Evolutionary conservation across 2,888 invertebrate genomes (phyloP).

Genomic region (Scaptodrosophila latifasciaeformis): DNA sequence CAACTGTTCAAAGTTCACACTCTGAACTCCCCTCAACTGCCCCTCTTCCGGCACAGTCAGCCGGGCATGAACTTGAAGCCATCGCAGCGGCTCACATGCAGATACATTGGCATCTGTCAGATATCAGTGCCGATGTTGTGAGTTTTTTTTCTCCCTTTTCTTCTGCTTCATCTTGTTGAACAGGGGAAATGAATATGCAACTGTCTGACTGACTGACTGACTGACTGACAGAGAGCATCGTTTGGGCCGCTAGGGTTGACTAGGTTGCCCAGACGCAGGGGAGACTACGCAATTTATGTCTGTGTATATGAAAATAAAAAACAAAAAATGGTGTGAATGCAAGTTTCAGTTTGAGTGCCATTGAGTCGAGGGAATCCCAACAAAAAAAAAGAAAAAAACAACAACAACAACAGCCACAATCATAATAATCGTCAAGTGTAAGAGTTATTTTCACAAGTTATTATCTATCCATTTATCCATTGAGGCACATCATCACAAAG

Average conservation of each 20-base stretch:
- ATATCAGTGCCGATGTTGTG: conserved; percentile 65
- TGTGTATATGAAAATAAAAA: background rate
- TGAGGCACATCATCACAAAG: conserved; percentile 56
- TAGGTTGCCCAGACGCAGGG: conserved; percentile 23
- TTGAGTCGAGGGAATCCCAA: conserved; percentile 26
- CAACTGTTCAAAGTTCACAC: conserved; percentile 9
- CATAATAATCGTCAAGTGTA: conserved; percentile 52
- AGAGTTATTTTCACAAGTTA: conserved; percentile 66
- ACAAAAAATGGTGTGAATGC: background rate
- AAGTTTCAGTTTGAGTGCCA: conserved; percentile 9
- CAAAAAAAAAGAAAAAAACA: conserved; percentile 11
- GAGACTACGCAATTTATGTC: conserved; percentile 1
- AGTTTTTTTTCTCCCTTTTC: no score
- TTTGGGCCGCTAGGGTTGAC: conserved; percentile 56
- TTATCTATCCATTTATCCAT: conserved; percentile 64
- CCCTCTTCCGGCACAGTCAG: background rate
- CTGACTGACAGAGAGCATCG: conserved; percentile 46
- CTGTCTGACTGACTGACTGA: no score
- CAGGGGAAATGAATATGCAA: no score
- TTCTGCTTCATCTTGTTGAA: no score
- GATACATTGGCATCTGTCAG: conserved; percentile 64
- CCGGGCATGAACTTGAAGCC: conserved; percentile 39
- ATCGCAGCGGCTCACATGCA: no score
- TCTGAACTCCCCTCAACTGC: background rate
- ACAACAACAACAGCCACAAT: conserved; percentile 10